phyloP scores from a whole-genome alignment of 35 echinoderm and acorn worm genomes.

The Stichopus chloronotus region DNA sequence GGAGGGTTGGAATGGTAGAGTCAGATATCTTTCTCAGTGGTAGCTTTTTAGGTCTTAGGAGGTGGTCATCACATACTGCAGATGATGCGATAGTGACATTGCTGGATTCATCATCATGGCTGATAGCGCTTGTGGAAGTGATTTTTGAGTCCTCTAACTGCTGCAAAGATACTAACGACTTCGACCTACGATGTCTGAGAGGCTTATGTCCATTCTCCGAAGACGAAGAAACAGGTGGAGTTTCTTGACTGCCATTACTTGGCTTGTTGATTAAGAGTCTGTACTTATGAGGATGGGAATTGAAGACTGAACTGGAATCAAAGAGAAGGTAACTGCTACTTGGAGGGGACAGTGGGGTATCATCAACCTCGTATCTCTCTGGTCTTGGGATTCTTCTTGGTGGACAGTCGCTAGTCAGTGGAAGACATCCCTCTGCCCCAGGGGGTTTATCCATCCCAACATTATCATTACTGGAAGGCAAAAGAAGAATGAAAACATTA shows the following conservation, averaged over 20 bases:
- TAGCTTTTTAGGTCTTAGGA: neutral
- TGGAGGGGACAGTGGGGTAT: conserved; percentile 41
- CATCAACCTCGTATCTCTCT: conserved; percentile 49
- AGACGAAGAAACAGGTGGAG: neutral
- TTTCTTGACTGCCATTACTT: neutral
- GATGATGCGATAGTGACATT: neutral
- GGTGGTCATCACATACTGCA: neutral
- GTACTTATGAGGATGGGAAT: conserved; percentile 38
- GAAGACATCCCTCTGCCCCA: neutral
- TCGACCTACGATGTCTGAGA: neutral
- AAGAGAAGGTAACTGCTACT: conserved; percentile 47
- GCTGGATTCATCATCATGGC: neutral
- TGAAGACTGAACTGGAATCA: conserved; percentile 48
- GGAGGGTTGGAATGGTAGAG: neutral
- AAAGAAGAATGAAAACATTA: neutral
- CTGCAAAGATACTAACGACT: conserved; percentile 34
- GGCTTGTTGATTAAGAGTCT: conserved; percentile 23
- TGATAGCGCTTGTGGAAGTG: neutral
- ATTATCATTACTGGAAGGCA: conserved; percentile 16
- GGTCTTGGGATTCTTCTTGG: conserved; percentile 27
- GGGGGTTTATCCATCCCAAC: conserved; percentile 32
- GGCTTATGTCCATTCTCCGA: conserved; percentile 7
- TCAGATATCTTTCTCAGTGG: conserved; percentile 28
- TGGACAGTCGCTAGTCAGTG: conserved; percentile 7
- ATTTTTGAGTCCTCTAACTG: neutral